phyloP scores from a whole-genome alignment of 2,888 invertebrate species.

The Orchesella flavescens region DNA sequence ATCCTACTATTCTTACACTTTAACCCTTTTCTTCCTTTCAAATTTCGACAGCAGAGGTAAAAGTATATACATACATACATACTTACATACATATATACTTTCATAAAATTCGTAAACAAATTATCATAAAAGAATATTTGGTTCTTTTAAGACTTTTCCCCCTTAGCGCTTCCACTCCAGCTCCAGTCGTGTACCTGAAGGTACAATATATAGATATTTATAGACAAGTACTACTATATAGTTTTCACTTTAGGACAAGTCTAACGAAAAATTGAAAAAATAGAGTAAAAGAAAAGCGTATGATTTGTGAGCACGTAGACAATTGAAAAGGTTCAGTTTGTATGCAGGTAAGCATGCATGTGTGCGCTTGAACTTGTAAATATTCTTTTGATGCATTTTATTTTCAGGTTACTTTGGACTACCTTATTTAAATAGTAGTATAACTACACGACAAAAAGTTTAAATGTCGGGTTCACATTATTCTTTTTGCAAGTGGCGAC shows the following conservation, averaged over 20 bases:
- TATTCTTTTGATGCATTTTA: neutral
- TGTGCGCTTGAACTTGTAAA: neutral
- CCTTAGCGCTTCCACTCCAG: too few species aligned
- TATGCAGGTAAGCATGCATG: slow-evolving; percentile 17
- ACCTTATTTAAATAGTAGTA: too few species aligned
- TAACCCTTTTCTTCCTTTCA: neutral
- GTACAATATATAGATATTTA: too few species aligned
- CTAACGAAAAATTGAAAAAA: neutral
- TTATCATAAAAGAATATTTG: too few species aligned
- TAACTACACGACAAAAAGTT: neutral
- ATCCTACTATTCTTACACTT: neutral
- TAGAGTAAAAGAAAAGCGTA: neutral
- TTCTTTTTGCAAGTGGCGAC: neutral
- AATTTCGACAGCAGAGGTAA: neutral
- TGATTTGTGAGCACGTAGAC: neutral
- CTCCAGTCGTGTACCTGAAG: too few species aligned
- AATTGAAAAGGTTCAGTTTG: slow-evolving; percentile 17
- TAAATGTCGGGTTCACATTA: too few species aligned
- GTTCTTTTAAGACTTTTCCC: too few species aligned
- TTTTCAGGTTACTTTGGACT: too few species aligned
- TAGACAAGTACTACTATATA: too few species aligned
- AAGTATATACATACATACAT: neutral
- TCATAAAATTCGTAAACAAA: neutral
- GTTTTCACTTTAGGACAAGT: too few species aligned
- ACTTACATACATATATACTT: neutral